Base-by-base conservation (phyloP, 2,888 invertebrate genomes). In the Drosophila mimica region DNA sequence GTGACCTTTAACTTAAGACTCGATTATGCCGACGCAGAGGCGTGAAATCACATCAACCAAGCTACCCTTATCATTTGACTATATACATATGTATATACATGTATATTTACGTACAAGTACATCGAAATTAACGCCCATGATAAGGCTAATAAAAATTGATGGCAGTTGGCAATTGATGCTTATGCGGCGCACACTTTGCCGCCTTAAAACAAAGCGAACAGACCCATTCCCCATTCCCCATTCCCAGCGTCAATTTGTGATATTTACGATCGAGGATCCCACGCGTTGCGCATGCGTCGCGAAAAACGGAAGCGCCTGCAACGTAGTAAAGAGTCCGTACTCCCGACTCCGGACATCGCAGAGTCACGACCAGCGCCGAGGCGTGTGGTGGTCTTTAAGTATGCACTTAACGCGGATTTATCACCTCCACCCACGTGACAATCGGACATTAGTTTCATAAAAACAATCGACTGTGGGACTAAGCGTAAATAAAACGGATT, bases 351-450 rank as follows among this genome's bases (percentile, higher is more conserved):
- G 36, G 36, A 31, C 40, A 36, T 4, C 38, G 15, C 25, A 33
- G n/a, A 54, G 54, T 56, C 54, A 54, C 63, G 59, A 25, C 38
- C 28, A 52, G 31, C 61, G 40, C 20, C 28, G 34, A 51, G 51
- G 38, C 52, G 73, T 68, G 74, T 46, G 46, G 46, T 46, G 46
- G 25, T 82, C 84, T 79, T 89, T 91, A 91, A 91, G 81, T 82
- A 83, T 36, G 40, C 89, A 90, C 89, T 91, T 91, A 91, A 91
- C 82, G 74, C 82, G 83, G 90, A 91, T 90, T 91, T 91, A 91
- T 91, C 83, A 88, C 89, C 85, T 80, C 70, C 90, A 81, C 89
- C 91, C 82, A 91, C 80, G 70, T 62, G 7, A 70, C 33, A 64
- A 62, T 36, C 61, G 58, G 5, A 15, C 43, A 57, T 64, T 33